These are phyloP conservation scores for Leucoraja erinaceus DNA, from an alignment of 2,113 vertebrate species.

Conservation along the genomic window DNA sequence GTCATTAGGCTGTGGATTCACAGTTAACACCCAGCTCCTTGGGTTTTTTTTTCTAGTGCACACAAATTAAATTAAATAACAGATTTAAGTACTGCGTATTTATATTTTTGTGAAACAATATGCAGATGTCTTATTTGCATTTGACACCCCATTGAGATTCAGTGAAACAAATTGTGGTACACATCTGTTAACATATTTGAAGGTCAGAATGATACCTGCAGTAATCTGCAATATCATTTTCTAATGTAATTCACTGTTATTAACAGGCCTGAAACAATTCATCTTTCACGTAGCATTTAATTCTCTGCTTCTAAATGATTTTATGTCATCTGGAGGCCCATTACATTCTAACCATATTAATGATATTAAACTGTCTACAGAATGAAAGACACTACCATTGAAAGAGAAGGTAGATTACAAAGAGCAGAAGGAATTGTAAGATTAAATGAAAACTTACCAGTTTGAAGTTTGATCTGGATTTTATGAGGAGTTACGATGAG, in stretches of 20 bases:
- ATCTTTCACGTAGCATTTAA: constrained; percentile 43
- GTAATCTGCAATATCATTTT: constrained; percentile 42
- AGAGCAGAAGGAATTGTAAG: background rate
- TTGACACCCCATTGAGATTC: background rate
- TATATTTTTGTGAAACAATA: constrained; percentile 17
- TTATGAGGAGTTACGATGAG: no score
- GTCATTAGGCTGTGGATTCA: background rate
- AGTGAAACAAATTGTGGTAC: background rate
- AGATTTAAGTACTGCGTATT: constrained; percentile 12
- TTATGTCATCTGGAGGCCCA: background rate
- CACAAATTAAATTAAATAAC: background rate
- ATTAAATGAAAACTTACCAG: no score
- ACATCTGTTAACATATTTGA: constrained; percentile 44
- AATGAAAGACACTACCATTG: background rate
- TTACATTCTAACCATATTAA: background rate
- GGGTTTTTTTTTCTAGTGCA: background rate
- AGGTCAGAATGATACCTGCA: constrained; percentile 43
- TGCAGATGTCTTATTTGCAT: constrained; percentile 12
- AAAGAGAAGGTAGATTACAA: background rate
- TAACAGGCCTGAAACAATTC: constrained; percentile 44
- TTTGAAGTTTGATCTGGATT: no score
- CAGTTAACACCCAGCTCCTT: background rate
- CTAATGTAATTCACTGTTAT: constrained; percentile 42
- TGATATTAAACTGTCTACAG: background rate
- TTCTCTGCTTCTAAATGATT: constrained; percentile 7